phyloP scores from a whole-genome alignment of 2,888 invertebrate species.

The Tenthredo livida region DNA sequence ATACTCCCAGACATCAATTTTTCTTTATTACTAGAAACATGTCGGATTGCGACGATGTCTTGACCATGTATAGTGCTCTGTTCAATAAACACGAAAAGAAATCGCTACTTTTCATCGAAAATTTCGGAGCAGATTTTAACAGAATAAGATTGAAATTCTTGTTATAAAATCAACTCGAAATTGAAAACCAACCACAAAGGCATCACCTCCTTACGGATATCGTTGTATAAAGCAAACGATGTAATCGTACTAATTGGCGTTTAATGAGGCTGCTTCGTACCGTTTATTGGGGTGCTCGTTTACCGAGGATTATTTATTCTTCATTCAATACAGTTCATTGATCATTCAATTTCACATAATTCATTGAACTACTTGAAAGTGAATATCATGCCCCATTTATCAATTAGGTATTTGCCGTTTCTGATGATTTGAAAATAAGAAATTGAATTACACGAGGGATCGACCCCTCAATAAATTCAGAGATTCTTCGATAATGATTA shows the following conservation, averaged over 20 bases:
- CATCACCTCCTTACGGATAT: neutral
- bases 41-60: neutral
- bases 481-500: neutral
- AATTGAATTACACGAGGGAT: neutral
- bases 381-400: neutral
- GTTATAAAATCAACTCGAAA: neutral
- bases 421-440: neutral
- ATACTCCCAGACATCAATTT: slow-evolving; percentile 17
- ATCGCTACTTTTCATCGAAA: neutral
- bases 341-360: neutral
- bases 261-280: slow-evolving; percentile 20
- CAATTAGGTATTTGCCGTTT: neutral
- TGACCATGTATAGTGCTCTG: neutral
- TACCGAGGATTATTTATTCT: neutral
- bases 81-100: neutral
- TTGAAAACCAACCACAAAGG: neutral
- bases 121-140: neutral
- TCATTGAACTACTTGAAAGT: neutral
- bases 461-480: neutral
- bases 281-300: neutral
- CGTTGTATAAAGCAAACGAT: neutral
- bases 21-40: slow-evolving; percentile 16
- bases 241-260: slow-evolving; percentile 28
- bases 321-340: neutral
- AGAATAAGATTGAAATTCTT: neutral